Percentiles rank a stretch among this genome's conserved stretches.
Evolutionary conservation across 2,113 vertebrate species (phyloP).

Genomic region (Passer montanus): DNA sequence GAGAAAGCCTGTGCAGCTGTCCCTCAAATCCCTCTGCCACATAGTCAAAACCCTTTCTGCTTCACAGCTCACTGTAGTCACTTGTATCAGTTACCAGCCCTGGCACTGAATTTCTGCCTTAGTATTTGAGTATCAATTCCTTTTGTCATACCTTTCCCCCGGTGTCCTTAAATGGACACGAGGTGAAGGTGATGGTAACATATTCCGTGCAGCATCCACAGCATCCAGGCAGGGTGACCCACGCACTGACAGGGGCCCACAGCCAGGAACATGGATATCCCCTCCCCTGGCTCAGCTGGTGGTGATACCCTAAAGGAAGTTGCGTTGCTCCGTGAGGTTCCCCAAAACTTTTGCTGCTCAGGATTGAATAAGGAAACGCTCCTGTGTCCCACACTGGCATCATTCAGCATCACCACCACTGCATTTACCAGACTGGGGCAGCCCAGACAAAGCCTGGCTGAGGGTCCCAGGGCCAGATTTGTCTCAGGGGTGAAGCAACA

Average conservation of each 20-base stretch:
- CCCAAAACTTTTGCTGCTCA: not conserved
- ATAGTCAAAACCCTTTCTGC: not conserved
- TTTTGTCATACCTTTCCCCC: not conserved
- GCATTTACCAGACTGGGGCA: not conserved
- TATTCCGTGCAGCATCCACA: not conserved
- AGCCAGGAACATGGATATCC: accelerated
- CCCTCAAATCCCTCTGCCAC: not conserved
- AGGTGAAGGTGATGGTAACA: not conserved
- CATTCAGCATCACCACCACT: not conserved
- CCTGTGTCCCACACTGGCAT: not conserved
- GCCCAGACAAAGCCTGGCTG: not conserved
- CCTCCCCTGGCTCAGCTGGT: not conserved
- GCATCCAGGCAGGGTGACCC: not conserved
- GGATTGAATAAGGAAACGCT: not conserved
- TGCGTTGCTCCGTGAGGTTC: accelerated
- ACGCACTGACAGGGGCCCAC: accelerated
- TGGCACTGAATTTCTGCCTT: not conserved
- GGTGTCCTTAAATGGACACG: not conserved
- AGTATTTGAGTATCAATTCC: not conserved
- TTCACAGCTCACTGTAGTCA: not conserved
- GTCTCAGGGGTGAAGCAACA: not conserved
- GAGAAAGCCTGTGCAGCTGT: slow-evolving; percentile 25
- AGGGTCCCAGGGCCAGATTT: not conserved
- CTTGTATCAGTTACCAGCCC: not conserved
- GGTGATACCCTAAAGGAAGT: not conserved